Conservation (phyloP, 2,797 vertebrate species). For the Alca torda region DNA sequence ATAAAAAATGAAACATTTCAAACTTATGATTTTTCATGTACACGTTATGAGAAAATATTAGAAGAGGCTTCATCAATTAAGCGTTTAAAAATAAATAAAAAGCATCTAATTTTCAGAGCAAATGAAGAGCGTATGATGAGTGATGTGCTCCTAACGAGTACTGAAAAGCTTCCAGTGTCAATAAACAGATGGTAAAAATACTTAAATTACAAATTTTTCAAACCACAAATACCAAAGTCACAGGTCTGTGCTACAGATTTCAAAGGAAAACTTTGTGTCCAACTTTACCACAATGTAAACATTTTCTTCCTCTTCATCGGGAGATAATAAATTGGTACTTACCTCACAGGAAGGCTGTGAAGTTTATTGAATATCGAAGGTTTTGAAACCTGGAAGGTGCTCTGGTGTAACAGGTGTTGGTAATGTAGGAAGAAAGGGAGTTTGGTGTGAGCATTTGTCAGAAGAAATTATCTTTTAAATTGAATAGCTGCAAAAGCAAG, state of each 20-base stretch:
- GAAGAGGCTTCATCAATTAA: neutral
- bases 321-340: neutral
- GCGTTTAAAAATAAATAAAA: conserved; percentile 31
- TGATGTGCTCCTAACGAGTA: neutral
- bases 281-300: neutral
- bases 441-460: neutral
- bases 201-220: conserved; percentile 15
- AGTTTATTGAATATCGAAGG: neutral
- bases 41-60: neutral
- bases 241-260: neutral
- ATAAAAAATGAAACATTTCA: neutral
- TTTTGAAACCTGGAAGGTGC: neutral
- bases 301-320: neutral
- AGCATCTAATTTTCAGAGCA: neutral
- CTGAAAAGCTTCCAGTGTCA: conserved; percentile 38
- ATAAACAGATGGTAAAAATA: conserved; percentile 43
- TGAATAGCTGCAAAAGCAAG: neutral
- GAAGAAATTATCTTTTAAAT: neutral
- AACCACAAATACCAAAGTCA: neutral
- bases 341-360: neutral
- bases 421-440: neutral
- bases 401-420: neutral
- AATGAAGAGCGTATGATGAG: neutral
- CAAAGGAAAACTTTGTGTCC: neutral
- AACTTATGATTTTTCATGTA: neutral